Conservation (phyloP, 2,888 invertebrate species). For the Caenorhabditis uteleia region DNA sequence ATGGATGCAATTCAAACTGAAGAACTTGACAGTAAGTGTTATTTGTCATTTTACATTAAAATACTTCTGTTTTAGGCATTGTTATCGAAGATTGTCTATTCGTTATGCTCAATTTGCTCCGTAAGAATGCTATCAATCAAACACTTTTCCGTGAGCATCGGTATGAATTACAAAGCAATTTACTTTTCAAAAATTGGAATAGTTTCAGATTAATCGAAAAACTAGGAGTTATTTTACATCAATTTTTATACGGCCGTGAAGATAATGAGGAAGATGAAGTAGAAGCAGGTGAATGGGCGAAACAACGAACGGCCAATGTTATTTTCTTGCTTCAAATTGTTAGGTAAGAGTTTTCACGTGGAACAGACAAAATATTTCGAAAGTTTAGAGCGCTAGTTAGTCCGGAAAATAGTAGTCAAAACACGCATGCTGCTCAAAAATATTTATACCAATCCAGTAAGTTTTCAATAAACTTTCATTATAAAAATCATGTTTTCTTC, state of each 20-base stretch:
- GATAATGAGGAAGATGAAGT: conserved; percentile 41
- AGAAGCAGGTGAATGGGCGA: conserved; percentile 71
- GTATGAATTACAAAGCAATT: conserved; percentile 16
- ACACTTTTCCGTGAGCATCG: conserved; percentile 89
- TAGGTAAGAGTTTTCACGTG: conserved; percentile 5
- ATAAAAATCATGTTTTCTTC: conserved; percentile 20
- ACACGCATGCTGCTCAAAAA: conserved; percentile 82
- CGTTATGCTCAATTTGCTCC: conserved; percentile 87
- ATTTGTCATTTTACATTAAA: background rate
- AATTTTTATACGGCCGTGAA: conserved; percentile 78
- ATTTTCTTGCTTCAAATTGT: conserved; percentile 80
- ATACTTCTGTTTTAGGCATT: conserved; percentile 76
- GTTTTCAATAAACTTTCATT: background rate
- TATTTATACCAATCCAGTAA: conserved; percentile 83
- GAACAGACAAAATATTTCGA: background rate
- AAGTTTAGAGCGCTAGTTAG: conserved; percentile 85
- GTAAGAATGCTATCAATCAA: conserved; percentile 95
- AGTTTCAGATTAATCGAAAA: conserved; percentile 89
- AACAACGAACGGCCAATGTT: conserved; percentile 82
- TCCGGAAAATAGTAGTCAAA: conserved; percentile 88
- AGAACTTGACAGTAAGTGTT: conserved; percentile 82
- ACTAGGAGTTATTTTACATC: conserved; percentile 76
- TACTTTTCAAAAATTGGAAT: conserved; percentile 1
- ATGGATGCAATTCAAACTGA: conserved; percentile 91
- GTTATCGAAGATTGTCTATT: conserved; percentile 96